These are phyloP conservation scores for Sebastes fasciatus DNA, from an alignment of 2,113 vertebrate species.

Conservation along the genomic window DNA sequence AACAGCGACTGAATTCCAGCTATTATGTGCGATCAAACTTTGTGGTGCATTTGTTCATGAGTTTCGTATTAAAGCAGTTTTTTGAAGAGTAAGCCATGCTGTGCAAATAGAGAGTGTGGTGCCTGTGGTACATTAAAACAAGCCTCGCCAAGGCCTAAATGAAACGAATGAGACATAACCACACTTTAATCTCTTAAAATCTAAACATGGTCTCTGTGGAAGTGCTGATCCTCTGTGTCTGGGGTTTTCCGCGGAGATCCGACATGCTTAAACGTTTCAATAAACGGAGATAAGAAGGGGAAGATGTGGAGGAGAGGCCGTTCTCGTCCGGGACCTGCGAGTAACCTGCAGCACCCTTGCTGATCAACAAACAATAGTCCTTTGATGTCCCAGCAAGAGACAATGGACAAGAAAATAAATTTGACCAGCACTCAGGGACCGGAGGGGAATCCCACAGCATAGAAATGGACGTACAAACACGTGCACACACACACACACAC, in stretches of 20 bases:
- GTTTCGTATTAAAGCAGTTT: slow-evolving; percentile 32
- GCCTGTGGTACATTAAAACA: slow-evolving; percentile 38
- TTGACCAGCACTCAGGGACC: slow-evolving; percentile 81
- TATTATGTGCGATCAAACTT: neutral
- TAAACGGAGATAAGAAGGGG: slow-evolving; percentile 33
- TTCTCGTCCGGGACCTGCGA: slow-evolving; percentile 74
- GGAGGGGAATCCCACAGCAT: slow-evolving; percentile 81
- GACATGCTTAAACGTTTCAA: slow-evolving; percentile 12
- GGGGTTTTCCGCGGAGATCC: slow-evolving; percentile 27
- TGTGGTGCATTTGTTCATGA: neutral
- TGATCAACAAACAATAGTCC: slow-evolving; percentile 83
- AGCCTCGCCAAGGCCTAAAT: slow-evolving; percentile 25
- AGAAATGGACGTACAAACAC: slow-evolving; percentile 59
- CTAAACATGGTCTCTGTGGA: slow-evolving; percentile 31
- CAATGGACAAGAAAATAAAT: slow-evolving; percentile 87
- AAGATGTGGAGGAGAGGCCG: slow-evolving; percentile 48
- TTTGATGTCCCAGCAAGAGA: slow-evolving; percentile 86
- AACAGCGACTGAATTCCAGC: neutral
- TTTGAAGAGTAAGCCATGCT: neutral
- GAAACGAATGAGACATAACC: slow-evolving; percentile 54
- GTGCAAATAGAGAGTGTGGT: slow-evolving; percentile 10
- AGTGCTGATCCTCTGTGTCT: slow-evolving; percentile 33
- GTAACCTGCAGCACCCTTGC: slow-evolving; percentile 83
- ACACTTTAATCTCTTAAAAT: slow-evolving; percentile 41
- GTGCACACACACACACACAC: slow-evolving; percentile 27